Base-by-base conservation (phyloP, 2,113 vertebrate species). In the Haemorhous mexicanus region DNA sequence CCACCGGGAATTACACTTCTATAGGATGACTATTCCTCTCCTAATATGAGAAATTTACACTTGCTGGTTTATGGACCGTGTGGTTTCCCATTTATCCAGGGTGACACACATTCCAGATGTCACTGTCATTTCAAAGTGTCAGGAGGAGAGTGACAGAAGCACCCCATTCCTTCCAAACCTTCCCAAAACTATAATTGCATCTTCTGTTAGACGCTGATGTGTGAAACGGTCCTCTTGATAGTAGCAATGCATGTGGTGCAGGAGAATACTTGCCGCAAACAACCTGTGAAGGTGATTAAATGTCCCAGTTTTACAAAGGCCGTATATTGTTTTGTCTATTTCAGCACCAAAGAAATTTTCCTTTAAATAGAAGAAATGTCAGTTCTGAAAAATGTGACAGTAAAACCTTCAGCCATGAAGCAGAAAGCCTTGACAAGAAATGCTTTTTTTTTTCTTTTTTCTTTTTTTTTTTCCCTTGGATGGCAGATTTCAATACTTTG, bases 261-360 rank as follows among this genome's bases (percentile, higher is more conserved):
- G 41, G 18, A 68, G 14, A 72, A 74, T 33, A 43, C 39, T 85
- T 85, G 47, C n/a, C 70, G 61, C 6, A 85, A 78, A 58, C n/a
- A 87, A 63, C 28, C 32, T 87, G 41, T 86, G 67, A 22, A 39
- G 37, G 56, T 95, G 68, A 93, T 86, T 85, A 94, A 82, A 63
- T 86, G 16, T 24, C 32, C 76, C 23, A 39, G 27, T 30, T 92
- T 10, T 61, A 68, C 16, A 78, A 94, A 93, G 23, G 19, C 15
- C 24, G 7, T 90, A 84, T 86, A 78, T 61, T 68, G 27, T 35
- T 88, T 87, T 91, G 47, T 86, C 41, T 85, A 18, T 39, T 91
- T 80, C 32, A 75, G 19, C n/a, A 80, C 19, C 10, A 32, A 4
- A 89, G 49, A 67, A 13, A 50, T 75, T 67, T 28, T 59, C 23